These are phyloP conservation scores for Drosophila willistoni DNA, from an alignment of 1,140 invertebrate genomes.

Conservation along the genomic window DNA sequence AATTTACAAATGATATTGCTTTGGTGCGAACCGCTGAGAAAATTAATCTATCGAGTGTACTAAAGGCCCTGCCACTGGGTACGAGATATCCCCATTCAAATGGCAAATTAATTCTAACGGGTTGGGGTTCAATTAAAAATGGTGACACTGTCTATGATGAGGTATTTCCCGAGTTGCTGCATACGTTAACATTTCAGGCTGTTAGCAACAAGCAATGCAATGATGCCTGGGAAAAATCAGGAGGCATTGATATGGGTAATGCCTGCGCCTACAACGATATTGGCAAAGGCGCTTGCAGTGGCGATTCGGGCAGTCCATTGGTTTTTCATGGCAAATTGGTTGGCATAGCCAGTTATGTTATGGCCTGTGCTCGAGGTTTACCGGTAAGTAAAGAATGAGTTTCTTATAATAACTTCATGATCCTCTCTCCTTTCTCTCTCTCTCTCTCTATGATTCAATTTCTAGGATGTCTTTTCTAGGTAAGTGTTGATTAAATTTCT, in stretches of 20 bases:
- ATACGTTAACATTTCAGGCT: neutral
- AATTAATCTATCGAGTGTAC: neutral
- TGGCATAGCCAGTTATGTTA: conserved; percentile 4
- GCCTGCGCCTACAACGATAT: neutral
- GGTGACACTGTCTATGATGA: too few relatives aligned
- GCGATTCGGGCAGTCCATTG: conserved; percentile 2
- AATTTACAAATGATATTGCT: conserved; percentile 1
- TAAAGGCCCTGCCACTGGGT: neutral
- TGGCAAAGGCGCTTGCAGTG: neutral
- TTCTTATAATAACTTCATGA: too few relatives aligned
- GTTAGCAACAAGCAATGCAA: neutral
- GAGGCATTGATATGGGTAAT: neutral
- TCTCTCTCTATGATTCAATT: neutral
- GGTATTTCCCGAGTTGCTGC: neutral
- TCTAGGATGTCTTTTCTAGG: conserved; percentile 7
- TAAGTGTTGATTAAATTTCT: neutral
- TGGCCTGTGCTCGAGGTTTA: neutral
- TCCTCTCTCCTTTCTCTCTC: too few relatives aligned
- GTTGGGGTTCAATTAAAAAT: neutral
- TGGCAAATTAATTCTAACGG: neutral
- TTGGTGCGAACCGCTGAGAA: neutral
- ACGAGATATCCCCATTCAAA: neutral
- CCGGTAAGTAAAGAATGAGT: neutral
- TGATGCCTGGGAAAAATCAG: neutral
- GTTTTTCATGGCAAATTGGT: neutral